Conservation (phyloP, 2,888 invertebrate genomes). For the Syritta pipiens region DNA sequence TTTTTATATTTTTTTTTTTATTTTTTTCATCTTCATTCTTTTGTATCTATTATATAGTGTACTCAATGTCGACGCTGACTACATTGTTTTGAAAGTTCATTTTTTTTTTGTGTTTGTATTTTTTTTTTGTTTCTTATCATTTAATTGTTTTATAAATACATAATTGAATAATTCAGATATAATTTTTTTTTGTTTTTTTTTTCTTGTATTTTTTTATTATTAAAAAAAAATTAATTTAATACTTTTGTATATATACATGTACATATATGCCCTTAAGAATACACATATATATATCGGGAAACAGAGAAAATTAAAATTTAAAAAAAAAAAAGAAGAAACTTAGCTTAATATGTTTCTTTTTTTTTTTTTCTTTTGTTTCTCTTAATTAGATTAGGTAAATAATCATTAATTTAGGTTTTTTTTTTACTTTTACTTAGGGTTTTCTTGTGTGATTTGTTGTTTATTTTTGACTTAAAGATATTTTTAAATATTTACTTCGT, state of each 20-base stretch:
- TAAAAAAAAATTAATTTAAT: constrained; percentile 73
- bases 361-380: constrained; percentile 52
- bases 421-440: constrained; percentile 30
- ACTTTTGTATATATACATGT: constrained; percentile 68
- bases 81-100: constrained; percentile 51
- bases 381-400: constrained; percentile 11
- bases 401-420: constrained; percentile 14
- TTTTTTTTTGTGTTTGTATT: background rate
- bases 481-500: constrained; percentile 54
- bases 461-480: constrained; percentile 39
- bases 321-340: constrained; percentile 25
- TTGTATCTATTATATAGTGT: constrained; percentile 63
- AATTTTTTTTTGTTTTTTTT: constrained; percentile 60
- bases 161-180: constrained; percentile 74
- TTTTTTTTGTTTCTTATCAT: constrained; percentile 42
- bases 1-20: constrained; percentile 20
- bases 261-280: constrained; percentile 50
- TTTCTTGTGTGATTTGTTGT: background rate
- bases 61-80: constrained; percentile 63
- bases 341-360: constrained; percentile 66
- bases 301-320: constrained; percentile 13
- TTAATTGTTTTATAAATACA: constrained; percentile 56
- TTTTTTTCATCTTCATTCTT: constrained; percentile 47
- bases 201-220: constrained; percentile 51
- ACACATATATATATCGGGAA: constrained; percentile 41